Evolutionary conservation across 2,797 vertebrate species (phyloP), one percentile per base, ranked within the genome.

Genomic region (Takifugu ocellatus): DNA sequence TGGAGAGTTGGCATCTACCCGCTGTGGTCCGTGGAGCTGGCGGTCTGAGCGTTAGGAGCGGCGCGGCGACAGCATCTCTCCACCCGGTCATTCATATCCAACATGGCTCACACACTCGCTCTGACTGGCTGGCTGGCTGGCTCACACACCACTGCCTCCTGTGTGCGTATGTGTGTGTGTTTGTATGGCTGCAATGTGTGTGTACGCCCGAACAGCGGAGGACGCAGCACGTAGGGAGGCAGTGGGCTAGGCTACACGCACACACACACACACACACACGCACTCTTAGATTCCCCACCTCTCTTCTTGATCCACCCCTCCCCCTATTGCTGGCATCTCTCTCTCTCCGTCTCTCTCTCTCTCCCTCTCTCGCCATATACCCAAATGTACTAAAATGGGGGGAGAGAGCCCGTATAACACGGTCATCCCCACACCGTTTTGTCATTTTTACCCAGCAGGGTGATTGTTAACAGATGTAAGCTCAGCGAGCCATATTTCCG

Each of bases 91-190:
- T 87, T 91, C 92, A 91, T 90, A 93, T 94, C 93, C 94, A 96
- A 95, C 94, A 96, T 96, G 95, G 94, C 95, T 97, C 88, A 92
- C 88, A 54, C 82, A 70, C 82, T 60, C 82, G 36, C 72, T 53
- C 76, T 16, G 71, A 72, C 82, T 71, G 74, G 6, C 74, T 74
- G 79, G 39, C 75, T 83, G 74, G 60, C 69, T 77, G 55, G 48
- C 49, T 70, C 42, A 56, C 82, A 74, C 84, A 67, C 73, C 58
- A 48, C 17, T 21, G 46, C n/a, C 45, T 73, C 67, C 42, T 49
- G 47, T 47, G 52, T 47, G 61, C 56, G 50, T 27, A 50, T 46
- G 31, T 52, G 56, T 15, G 42, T 46, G 33, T 51, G n/a, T n/a
- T n/a, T 39, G 46, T 56, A 2, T 55, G 36, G 36, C 14, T 39